Evolutionary conservation across 1,140 invertebrate genomes (phyloP).

Genomic region (Pseudomyrmex sp.): DNA sequence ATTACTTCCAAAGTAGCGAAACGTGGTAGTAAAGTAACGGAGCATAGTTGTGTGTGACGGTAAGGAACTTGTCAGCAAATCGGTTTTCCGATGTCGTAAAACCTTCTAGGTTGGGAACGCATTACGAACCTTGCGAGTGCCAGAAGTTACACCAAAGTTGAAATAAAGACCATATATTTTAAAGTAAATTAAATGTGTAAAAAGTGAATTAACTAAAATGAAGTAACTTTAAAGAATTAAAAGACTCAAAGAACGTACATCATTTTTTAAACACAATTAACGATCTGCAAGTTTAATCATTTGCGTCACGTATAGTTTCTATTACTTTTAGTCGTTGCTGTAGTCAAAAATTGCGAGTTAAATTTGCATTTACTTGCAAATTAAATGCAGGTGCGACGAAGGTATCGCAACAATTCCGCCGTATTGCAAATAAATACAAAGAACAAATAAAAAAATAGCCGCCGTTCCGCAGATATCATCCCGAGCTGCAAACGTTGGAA

Average conservation of each 20-base stretch:
- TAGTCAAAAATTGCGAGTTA: too few relatives aligned
- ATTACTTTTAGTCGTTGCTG: too few relatives aligned
- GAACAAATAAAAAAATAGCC: too few relatives aligned
- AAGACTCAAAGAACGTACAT: background rate
- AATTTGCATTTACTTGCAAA: too few relatives aligned
- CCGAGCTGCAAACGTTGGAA: background rate
- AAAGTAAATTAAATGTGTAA: background rate
- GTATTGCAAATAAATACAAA: too few relatives aligned
- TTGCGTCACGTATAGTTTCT: too few relatives aligned
- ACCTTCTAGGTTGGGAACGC: background rate
- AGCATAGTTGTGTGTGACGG: constrained; percentile 28
- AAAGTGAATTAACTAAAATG: background rate
- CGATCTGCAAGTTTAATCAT: too few relatives aligned
- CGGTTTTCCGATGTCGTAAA: constrained; percentile 51
- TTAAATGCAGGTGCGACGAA: too few relatives aligned
- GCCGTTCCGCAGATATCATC: background rate
- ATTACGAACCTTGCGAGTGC: background rate
- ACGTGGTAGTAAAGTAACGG: constrained; percentile 49
- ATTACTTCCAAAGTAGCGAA: constrained; percentile 43
- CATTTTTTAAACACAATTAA: too few relatives aligned
- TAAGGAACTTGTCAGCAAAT: constrained; percentile 55
- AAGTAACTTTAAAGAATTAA: background rate
- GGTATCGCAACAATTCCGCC: too few relatives aligned
- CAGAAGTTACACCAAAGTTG: background rate
- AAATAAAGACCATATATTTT: background rate